Evolutionary conservation across 2,888 invertebrate genomes (phyloP).

Genomic region (Agapetus fuscipes): DNA sequence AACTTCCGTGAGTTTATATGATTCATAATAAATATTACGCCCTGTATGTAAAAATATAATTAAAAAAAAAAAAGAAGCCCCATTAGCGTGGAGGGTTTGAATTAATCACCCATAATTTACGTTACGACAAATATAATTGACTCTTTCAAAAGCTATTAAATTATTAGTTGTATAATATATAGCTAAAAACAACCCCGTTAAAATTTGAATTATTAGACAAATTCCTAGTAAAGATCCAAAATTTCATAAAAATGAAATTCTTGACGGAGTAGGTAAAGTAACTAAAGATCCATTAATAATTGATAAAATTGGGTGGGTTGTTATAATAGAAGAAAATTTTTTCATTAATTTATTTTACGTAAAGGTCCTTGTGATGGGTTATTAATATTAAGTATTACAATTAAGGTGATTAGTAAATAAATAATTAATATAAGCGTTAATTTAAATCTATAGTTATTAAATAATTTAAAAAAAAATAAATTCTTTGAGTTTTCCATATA

Average conservation of each 20-base stretch:
- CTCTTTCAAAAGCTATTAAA: constrained; percentile 53
- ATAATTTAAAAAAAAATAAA: constrained; percentile 41
- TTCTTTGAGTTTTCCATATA: constrained; percentile 29
- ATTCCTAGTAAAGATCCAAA: constrained; percentile 56
- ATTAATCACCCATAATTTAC: constrained; percentile 60
- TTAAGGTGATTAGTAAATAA: constrained; percentile 50
- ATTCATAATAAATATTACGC: constrained; percentile 48
- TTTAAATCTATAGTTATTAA: constrained; percentile 43
- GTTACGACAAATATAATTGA: constrained; percentile 60
- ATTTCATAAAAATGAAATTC: constrained; percentile 58
- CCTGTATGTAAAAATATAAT: constrained; percentile 59
- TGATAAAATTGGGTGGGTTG: constrained; percentile 42
- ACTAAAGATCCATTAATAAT: constrained; percentile 50
- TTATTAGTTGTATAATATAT: constrained; percentile 60
- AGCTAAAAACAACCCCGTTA: constrained; percentile 58
- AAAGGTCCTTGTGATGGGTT: constrained; percentile 45
- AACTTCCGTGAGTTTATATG: constrained; percentile 42
- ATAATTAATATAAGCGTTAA: constrained; percentile 44
- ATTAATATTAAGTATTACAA: constrained; percentile 49
- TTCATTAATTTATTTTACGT: constrained; percentile 41
- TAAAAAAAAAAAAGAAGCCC: constrained; percentile 64
- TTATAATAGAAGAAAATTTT: constrained; percentile 32
- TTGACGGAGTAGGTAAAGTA: constrained; percentile 49
- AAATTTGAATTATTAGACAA: constrained; percentile 55
- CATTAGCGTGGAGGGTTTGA: constrained; percentile 58